Evolutionary conservation across 2,113 vertebrate genomes (phyloP).

Genomic region (Pseudorectes ferrugineus): DNA sequence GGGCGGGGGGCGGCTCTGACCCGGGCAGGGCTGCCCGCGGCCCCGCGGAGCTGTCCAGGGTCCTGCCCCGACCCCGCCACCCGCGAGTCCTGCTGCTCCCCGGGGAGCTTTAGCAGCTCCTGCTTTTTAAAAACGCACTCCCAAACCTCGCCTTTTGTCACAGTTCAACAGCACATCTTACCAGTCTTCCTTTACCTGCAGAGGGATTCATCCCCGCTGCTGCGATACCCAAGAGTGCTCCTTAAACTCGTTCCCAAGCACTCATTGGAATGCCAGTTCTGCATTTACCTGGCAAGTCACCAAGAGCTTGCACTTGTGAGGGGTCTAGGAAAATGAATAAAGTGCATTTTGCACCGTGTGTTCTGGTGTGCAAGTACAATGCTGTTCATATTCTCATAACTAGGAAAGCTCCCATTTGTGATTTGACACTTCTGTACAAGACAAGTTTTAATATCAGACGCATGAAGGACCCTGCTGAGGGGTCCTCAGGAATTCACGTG

Average conservation of each 20-base stretch:
- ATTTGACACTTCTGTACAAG: rapidly evolving
- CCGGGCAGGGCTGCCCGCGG: neutral
- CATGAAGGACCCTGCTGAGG: neutral
- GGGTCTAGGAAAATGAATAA: neutral
- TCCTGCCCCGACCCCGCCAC: neutral
- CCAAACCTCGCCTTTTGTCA: no score
- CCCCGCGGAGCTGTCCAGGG: constrained; percentile 3
- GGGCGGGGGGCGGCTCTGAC: neutral
- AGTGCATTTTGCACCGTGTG: rapidly evolving
- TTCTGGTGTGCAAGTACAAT: rapidly evolving
- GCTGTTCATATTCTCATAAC: neutral
- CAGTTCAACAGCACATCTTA: rapidly evolving
- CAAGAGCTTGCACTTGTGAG: neutral
- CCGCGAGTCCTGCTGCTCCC: neutral
- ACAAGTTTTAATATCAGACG: neutral
- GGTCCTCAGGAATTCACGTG: rapidly evolving
- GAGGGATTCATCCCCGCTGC: neutral
- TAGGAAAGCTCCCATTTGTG: neutral
- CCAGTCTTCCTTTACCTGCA: rapidly evolving
- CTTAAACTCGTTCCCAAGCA: neutral
- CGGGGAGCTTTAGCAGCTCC: rapidly evolving
- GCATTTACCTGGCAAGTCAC: neutral
- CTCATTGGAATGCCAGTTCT: rapidly evolving
- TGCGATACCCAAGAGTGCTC: rapidly evolving
- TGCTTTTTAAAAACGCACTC: rapidly evolving